phyloP scores from a whole-genome alignment of 2,113 vertebrate species.

The Hystrix brachyura region DNA sequence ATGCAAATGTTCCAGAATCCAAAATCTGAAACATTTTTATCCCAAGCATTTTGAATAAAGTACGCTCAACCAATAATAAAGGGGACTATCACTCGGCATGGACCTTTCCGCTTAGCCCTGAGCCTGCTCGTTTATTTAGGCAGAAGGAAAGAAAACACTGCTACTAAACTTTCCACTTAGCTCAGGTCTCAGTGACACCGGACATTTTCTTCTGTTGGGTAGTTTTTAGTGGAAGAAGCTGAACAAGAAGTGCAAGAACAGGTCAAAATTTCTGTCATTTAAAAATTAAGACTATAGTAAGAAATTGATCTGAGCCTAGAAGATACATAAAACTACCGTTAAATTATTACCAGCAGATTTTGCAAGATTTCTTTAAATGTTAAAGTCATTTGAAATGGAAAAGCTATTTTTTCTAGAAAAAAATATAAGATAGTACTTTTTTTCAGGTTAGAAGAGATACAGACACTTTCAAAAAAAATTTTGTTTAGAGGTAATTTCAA shows the following conservation, averaged over 20 bases:
- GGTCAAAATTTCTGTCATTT: background rate
- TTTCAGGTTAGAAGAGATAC: background rate
- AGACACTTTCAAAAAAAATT: background rate
- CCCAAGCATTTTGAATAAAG: background rate
- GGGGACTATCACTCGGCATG: background rate
- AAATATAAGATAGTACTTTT: constrained; percentile 3
- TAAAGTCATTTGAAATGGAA: constrained; percentile 53
- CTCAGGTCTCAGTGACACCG: background rate
- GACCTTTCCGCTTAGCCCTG: background rate
- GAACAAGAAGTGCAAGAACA: background rate
- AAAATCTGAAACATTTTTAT: background rate
- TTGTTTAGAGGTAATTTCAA: constrained; percentile 59
- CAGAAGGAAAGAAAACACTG: background rate
- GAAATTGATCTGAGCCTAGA: background rate
- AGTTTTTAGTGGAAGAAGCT: background rate
- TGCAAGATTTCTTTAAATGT: background rate
- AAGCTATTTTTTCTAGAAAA: background rate
- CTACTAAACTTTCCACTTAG: background rate
- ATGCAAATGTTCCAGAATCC: background rate
- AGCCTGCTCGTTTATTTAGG: background rate
- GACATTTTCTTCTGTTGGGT: background rate
- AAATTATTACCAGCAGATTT: background rate
- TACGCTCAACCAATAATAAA: background rate
- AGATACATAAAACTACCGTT: background rate
- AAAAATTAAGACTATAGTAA: background rate